phyloP scores from a whole-genome alignment of 2,888 invertebrate species.

The Sialis fuliginosa region DNA sequence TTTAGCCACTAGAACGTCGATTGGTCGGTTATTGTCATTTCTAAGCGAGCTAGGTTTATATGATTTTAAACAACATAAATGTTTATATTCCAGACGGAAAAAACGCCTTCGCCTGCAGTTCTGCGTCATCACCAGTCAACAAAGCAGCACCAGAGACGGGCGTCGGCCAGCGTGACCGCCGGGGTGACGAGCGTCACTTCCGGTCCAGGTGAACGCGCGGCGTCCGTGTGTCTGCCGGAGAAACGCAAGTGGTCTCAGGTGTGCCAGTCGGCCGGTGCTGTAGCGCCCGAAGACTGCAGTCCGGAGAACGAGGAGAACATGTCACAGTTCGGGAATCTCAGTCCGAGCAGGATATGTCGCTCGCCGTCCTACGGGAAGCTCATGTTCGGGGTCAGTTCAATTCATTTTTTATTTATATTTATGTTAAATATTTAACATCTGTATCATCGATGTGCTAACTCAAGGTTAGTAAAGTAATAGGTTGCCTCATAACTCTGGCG shows the following conservation, averaged over 20 bases:
- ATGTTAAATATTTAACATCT: too few species aligned
- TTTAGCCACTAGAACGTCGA: too few species aligned
- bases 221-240: slow-evolving; percentile 40
- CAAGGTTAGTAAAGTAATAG: too few species aligned
- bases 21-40: too few species aligned
- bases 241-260: slow-evolving; percentile 63
- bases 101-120: slow-evolving; percentile 11
- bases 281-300: slow-evolving; percentile 12
- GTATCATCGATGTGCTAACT: too few species aligned
- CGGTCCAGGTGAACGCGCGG: slow-evolving; percentile 18
- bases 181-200: too few species aligned
- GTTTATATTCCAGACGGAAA: too few species aligned
- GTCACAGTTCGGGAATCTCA: slow-evolving; percentile 30
- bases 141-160: slow-evolving; percentile 3
- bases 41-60: too few species aligned
- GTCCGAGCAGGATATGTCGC: slow-evolving; percentile 24
- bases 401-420: slow-evolving; percentile 15
- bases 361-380: slow-evolving; percentile 22
- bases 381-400: slow-evolving; percentile 19
- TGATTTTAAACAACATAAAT: too few species aligned
- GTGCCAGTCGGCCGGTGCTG: slow-evolving; percentile 21
- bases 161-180: slow-evolving; percentile 17
- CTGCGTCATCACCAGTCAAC: slow-evolving; percentile 17
- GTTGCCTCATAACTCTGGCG: too few species aligned
- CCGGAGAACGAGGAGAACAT: slow-evolving; percentile 29